A percentile compares a stretch with the other conserved stretches of the same genome.
Conservation (phyloP, 2,797 vertebrate species). For the Acomys russatus region DNA sequence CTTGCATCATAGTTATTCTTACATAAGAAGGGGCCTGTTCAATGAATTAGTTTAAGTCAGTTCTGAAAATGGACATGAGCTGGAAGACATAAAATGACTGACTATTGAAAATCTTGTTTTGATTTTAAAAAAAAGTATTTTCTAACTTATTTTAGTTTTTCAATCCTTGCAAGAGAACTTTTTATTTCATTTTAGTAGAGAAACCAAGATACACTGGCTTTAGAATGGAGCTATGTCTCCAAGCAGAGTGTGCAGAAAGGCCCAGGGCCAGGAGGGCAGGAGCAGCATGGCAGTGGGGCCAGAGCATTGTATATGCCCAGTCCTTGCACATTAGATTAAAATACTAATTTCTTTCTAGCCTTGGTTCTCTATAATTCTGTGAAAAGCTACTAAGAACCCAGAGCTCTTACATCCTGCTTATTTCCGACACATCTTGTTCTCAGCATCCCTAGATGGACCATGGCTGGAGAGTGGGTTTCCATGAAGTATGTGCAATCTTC, state of each 20-base stretch:
- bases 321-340: not conserved
- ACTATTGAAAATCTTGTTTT: conserved; percentile 28
- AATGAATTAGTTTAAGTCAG: conserved; percentile 47
- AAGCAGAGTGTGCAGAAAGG: not conserved
- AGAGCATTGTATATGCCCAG: too few species aligned
- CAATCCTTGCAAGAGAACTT: conserved; percentile 44
- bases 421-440: not conserved
- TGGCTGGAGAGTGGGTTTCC: not conserved
- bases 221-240: not conserved
- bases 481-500: not conserved
- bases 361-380: not conserved
- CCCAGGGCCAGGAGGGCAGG: not conserved
- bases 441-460: not conserved
- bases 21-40: not conserved
- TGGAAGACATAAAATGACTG: conserved; percentile 43
- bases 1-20: conserved; percentile 6
- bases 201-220: conserved; percentile 32
- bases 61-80: conserved; percentile 58
- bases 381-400: conserved; percentile 7
- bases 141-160: conserved; percentile 51
- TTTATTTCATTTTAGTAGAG: conserved; percentile 49
- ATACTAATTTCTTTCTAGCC: not conserved
- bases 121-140: conserved; percentile 38
- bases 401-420: not conserved
- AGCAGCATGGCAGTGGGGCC: not conserved